phyloP scores from a whole-genome alignment of 2,797 vertebrate genomes.

The Sebastes miniatus region DNA sequence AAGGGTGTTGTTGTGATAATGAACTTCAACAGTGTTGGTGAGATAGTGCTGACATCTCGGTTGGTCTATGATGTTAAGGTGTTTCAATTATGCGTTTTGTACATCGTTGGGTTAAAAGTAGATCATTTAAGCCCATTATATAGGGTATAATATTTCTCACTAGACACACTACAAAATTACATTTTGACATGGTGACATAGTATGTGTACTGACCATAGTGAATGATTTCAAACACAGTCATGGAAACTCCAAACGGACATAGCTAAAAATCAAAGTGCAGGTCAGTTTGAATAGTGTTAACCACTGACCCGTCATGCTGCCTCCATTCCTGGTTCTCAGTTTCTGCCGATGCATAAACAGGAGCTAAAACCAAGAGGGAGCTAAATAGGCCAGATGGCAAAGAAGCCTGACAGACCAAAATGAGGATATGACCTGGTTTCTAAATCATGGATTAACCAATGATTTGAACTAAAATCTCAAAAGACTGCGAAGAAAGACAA shows the following conservation, averaged over 20 bases:
- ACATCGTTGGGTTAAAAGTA: neutral
- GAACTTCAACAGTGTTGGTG: neutral
- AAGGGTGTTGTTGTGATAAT: neutral
- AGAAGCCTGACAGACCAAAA: conserved; percentile 28
- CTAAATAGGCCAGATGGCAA: conserved; percentile 37
- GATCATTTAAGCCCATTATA: neutral
- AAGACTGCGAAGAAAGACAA: conserved; percentile 6
- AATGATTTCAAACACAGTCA: neutral
- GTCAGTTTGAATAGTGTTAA: neutral
- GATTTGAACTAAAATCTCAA: conserved; percentile 18
- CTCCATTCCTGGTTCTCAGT: conserved; percentile 10
- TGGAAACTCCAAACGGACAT: neutral
- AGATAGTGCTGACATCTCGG: neutral
- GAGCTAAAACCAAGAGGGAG: conserved; percentile 11
- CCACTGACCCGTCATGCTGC: neutral
- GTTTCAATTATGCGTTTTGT: neutral
- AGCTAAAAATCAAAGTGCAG: neutral
- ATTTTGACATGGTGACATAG: neutral
- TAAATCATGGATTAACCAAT: conserved; percentile 36
- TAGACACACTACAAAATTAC: neutral
- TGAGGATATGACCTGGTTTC: conserved; percentile 50
- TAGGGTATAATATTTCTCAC: neutral
- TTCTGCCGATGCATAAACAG: conserved; percentile 17
- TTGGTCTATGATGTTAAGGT: neutral
- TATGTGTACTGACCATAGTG: neutral